These are phyloP conservation scores for Tuberolachnus salignus DNA, from an alignment of 2,888 invertebrate genomes.

Conservation along the genomic window DNA sequence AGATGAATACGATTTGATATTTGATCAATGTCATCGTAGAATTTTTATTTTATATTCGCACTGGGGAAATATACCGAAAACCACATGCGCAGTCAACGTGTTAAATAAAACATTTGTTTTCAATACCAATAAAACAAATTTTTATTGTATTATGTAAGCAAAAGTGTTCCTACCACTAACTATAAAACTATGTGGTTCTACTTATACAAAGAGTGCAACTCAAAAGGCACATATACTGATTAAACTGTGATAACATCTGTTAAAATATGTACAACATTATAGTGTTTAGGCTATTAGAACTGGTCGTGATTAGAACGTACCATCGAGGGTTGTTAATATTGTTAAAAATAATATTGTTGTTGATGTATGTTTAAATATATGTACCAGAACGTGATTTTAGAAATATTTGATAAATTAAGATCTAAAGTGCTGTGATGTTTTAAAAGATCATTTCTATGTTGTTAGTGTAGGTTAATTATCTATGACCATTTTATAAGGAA, in stretches of 20 bases:
- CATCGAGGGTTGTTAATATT: conserved; percentile 50
- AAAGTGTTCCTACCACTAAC: conserved; percentile 47
- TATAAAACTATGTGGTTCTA: conserved; percentile 39
- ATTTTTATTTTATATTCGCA: no score
- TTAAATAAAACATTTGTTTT: conserved; percentile 42
- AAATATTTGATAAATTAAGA: conserved; percentile 48
- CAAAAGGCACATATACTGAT: conserved; percentile 43
- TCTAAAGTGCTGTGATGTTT: conserved; percentile 49
- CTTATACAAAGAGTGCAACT: conserved; percentile 36
- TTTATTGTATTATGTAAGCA: conserved; percentile 27
- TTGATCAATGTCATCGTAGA: no score
- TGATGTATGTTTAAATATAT: conserved; percentile 45
- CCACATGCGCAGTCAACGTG: no score
- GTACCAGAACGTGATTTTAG: conserved; percentile 44
- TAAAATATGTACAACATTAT: conserved; percentile 52
- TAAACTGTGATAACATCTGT: conserved; percentile 55
- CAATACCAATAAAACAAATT: conserved; percentile 31
- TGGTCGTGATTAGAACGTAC: conserved; percentile 48
- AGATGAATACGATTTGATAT: no score
- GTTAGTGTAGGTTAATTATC: conserved; percentile 41
- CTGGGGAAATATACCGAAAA: no score
- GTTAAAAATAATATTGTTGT: conserved; percentile 50
- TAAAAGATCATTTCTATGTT: conserved; percentile 46
- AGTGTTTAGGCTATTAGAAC: conserved; percentile 54
- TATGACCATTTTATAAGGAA: conserved; percentile 37